Conservation (phyloP, 1,140 invertebrate species). For the Cotesia glomerata region DNA sequence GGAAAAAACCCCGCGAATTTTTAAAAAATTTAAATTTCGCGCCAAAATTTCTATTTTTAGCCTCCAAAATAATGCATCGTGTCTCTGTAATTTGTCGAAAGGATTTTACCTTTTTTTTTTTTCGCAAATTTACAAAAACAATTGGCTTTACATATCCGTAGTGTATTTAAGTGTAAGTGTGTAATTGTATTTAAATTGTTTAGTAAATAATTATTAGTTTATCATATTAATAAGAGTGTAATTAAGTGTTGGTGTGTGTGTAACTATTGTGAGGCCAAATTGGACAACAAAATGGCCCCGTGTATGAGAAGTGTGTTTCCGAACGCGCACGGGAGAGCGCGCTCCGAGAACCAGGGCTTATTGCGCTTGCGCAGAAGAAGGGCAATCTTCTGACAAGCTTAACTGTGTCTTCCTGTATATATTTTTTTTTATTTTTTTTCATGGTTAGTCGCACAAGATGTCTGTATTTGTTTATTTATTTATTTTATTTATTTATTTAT, state of each 20-base stretch:
- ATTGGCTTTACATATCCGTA: conserved; percentile 67
- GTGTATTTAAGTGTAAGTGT: conserved; percentile 48
- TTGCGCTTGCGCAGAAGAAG: not conserved
- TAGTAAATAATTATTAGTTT: conserved; percentile 39
- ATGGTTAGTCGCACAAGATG: conserved; percentile 29
- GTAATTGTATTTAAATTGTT: conserved; percentile 29
- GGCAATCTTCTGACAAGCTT: not conserved
- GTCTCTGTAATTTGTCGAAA: conserved; percentile 33
- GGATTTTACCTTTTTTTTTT: conserved; percentile 24
- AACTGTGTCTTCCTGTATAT: conserved; percentile 38
- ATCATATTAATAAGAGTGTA: conserved; percentile 1
- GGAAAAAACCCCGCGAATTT: conserved; percentile 23
- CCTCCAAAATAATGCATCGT: conserved; percentile 15
- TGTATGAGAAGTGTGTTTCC: conserved; percentile 52
- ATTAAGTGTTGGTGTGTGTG: conserved; percentile 25
- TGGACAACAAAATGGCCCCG: conserved; percentile 38
- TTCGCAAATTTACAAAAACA: conserved; percentile 63
- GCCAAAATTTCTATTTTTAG: conserved; percentile 1
- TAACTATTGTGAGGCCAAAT: conserved; percentile 28
- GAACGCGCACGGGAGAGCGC: conserved; percentile 58
- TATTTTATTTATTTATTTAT: conserved; percentile 43
- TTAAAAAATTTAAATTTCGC: too few relatives aligned
- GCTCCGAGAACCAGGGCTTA: conserved; percentile 57
- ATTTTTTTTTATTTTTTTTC: not conserved
- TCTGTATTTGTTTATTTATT: conserved; percentile 31